Evolutionary conservation across 2,888 invertebrate genomes (phyloP).

Genomic region (Abrostola tripartita): DNA sequence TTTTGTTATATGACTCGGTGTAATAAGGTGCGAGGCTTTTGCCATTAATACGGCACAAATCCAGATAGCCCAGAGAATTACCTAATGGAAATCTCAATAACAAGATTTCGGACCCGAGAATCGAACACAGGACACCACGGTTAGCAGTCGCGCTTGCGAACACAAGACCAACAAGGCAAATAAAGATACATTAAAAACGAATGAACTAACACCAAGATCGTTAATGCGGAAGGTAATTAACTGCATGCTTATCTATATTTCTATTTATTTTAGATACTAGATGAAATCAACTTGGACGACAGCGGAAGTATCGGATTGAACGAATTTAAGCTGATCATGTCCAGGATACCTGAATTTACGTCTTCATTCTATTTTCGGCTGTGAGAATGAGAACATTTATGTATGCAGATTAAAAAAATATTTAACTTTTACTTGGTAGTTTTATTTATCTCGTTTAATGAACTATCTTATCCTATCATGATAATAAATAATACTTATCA

Average conservation of each 20-base stretch:
- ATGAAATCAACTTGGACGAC: constrained; percentile 89
- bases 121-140: too few species aligned
- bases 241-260: neutral
- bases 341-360: constrained; percentile 90
- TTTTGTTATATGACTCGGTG: too few species aligned
- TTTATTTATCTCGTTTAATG: neutral
- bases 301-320: constrained; percentile 87
- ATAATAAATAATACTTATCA: neutral
- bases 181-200: too few species aligned
- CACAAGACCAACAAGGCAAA: too few species aligned
- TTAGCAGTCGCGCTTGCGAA: too few species aligned
- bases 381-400: constrained; percentile 67
- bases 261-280: constrained; percentile 85
- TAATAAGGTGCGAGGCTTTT: too few species aligned
- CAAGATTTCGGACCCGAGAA: too few species aligned
- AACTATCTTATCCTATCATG: neutral
- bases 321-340: constrained; percentile 89
- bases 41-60: too few species aligned
- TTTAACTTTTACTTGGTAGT: too few species aligned
- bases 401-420: neutral
- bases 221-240: neutral
- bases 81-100: too few species aligned
- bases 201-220: neutral
- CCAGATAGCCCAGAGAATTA: too few species aligned
- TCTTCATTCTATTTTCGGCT: constrained; percentile 89